Conservation (phyloP, 53 echinoderm and acorn worm species). For the Luidia sarsii region DNA sequence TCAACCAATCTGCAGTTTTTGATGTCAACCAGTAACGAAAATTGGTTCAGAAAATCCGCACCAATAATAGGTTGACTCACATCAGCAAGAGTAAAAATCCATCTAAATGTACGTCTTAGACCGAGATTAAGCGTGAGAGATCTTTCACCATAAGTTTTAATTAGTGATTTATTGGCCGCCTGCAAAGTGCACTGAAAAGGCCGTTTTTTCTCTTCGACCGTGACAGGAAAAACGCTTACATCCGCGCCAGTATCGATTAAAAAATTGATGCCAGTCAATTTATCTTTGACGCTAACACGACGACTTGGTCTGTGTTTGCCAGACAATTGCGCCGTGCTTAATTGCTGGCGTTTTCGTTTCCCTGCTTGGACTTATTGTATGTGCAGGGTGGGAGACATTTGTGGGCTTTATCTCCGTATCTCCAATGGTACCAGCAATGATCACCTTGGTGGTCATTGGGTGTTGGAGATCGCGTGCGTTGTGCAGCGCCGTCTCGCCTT, state of each 20-base stretch:
- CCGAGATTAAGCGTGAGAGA: slow-evolving; percentile 61
- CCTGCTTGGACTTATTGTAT: not conserved
- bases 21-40: slow-evolving; percentile 42
- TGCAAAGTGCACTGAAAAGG: not conserved
- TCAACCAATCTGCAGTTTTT: slow-evolving; percentile 28
- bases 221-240: not conserved
- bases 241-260: slow-evolving; percentile 34
- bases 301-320: not conserved
- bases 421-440: slow-evolving; percentile 4
- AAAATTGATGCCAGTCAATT: not conserved
- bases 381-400: not conserved
- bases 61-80: slow-evolving; percentile 55
- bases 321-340: not conserved
- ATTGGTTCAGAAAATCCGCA: slow-evolving; percentile 61
- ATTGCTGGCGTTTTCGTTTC: slow-evolving; percentile 2
- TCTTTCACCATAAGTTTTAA: slow-evolving; percentile 51
- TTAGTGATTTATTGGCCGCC: slow-evolving; percentile 30
- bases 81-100: slow-evolving; percentile 54
- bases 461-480: not conserved
- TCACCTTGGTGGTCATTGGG: not conserved
- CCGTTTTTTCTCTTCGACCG: not conserved
- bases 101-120: slow-evolving; percentile 34
- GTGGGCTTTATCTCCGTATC: not conserved
- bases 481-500: not conserved
- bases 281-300: not conserved